phyloP scores from a whole-genome alignment of 2,113 vertebrate genomes.

The Entomyzon cyanotis region DNA sequence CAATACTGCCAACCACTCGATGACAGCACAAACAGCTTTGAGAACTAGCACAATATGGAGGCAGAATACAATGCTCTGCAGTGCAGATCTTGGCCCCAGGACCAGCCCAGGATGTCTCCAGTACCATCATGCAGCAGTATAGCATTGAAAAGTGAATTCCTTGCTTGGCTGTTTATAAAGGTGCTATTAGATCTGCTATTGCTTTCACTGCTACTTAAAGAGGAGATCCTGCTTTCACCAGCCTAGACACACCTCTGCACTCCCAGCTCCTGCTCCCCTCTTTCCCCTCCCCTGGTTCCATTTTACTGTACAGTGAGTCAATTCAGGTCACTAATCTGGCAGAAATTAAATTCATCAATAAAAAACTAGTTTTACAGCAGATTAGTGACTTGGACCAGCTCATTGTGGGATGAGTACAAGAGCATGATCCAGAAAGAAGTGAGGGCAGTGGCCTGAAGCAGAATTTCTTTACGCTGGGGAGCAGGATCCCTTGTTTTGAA shows the following conservation, averaged over 20 bases:
- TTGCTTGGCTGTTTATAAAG: background rate
- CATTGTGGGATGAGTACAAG: background rate
- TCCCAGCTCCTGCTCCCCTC: background rate
- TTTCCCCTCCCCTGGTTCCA: background rate
- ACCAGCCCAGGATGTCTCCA: background rate
- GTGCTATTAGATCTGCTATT: background rate
- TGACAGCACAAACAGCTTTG: background rate
- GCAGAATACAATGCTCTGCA: background rate
- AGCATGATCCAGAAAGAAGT: rapidly evolving
- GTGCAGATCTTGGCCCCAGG: background rate
- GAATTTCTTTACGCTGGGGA: rapidly evolving
- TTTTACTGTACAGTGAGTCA: background rate
- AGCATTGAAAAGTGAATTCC: background rate
- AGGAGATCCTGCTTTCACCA: background rate
- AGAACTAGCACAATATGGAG: background rate
- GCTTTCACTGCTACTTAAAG: background rate
- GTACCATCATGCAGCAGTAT: background rate
- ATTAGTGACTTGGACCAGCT: background rate
- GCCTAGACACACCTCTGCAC: background rate
- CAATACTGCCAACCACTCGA: background rate
- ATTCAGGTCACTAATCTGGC: background rate
- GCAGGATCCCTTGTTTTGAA: background rate
- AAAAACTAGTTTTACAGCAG: background rate
- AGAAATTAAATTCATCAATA: background rate
- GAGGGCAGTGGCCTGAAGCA: background rate